These are phyloP conservation scores for Streblospio benedicti DNA, from an alignment of 1,140 invertebrate genomes.

Conservation along the genomic window DNA sequence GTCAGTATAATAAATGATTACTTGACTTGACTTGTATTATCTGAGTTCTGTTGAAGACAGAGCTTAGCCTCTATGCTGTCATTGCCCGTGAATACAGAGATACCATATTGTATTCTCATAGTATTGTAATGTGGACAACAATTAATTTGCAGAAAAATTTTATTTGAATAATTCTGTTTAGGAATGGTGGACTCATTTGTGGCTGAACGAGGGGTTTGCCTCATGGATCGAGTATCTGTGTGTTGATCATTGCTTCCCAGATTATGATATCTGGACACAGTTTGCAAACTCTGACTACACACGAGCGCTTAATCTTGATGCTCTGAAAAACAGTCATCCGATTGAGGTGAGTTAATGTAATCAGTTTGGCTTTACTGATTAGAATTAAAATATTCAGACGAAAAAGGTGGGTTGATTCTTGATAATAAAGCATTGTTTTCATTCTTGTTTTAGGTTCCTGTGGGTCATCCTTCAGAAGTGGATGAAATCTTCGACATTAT, in stretches of 20 bases:
- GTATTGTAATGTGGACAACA: too few relatives aligned
- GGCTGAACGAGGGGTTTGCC: slow-evolving; percentile 48
- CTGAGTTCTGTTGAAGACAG: too few relatives aligned
- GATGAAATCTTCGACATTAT: slow-evolving; percentile 51
- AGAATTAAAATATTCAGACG: too few relatives aligned
- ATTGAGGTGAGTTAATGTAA: slow-evolving; percentile 44
- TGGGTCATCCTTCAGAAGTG: slow-evolving; percentile 43
- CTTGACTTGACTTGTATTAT: too few relatives aligned
- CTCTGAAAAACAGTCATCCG: slow-evolving; percentile 46
- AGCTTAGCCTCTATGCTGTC: too few relatives aligned
- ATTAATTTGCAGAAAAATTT: too few relatives aligned
- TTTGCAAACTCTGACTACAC: slow-evolving; percentile 44
- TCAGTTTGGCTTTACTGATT: too few relatives aligned
- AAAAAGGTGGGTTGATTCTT: too few relatives aligned
- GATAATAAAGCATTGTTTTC: neutral
- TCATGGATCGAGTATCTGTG: slow-evolving; percentile 50
- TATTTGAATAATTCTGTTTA: too few relatives aligned
- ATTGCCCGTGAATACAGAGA: too few relatives aligned
- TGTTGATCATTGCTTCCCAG: slow-evolving; percentile 49
- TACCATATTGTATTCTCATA: too few relatives aligned
- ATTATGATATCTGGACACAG: slow-evolving; percentile 52
- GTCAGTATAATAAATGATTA: too few relatives aligned
- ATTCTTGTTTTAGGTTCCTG: slow-evolving; percentile 45
- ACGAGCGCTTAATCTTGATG: slow-evolving; percentile 44
- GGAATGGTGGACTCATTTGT: slow-evolving; percentile 49